These are phyloP conservation scores for Phrynocephalus vlangalii DNA, from an alignment of 2,797 vertebrate species.

Conservation along the genomic window DNA sequence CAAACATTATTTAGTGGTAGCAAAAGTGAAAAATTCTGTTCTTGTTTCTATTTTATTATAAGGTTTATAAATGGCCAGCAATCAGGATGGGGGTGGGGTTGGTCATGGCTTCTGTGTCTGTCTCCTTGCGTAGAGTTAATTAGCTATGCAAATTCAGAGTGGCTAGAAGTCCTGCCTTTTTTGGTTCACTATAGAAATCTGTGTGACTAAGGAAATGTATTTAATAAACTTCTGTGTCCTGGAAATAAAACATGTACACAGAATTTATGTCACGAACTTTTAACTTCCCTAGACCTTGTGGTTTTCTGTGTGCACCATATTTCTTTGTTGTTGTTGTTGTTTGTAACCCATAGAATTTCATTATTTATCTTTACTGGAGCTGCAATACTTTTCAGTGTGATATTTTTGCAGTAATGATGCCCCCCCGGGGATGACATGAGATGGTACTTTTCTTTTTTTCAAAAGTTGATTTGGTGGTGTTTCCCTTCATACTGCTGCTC, in stretches of 20 bases:
- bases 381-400: constrained; percentile 24
- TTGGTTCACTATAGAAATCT: neutral
- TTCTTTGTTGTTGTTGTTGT: constrained; percentile 27
- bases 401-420: constrained; percentile 20
- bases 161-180: neutral
- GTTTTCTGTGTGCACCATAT: neutral
- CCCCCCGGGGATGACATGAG: neutral
- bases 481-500: constrained; percentile 37
- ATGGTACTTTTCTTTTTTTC: constrained; percentile 15
- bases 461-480: neutral
- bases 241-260: neutral
- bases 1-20: neutral
- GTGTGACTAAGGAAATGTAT: neutral
- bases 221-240: neutral
- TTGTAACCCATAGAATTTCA: constrained; percentile 22
- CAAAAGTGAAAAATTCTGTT: neutral
- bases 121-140: neutral
- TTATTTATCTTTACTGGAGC: constrained; percentile 25
- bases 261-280: neutral
- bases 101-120: neutral
- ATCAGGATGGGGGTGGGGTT: no score
- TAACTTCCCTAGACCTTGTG: neutral
- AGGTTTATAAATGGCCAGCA: neutral
- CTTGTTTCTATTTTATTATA: neutral
- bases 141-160: neutral